phyloP scores from a whole-genome alignment of 2,888 invertebrate species.

The Chloroclysta siterata region DNA sequence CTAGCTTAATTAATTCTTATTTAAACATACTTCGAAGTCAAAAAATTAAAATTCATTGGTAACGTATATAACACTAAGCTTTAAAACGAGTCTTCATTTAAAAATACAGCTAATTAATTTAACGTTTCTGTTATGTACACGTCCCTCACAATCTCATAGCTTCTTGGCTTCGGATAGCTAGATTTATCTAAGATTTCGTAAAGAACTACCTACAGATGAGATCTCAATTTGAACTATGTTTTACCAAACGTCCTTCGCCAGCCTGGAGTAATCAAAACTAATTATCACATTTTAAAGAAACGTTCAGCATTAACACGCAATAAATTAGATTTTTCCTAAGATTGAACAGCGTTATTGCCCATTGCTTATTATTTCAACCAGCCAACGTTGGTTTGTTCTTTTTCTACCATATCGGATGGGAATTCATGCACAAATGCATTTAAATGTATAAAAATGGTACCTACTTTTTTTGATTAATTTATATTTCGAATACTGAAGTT shows the following conservation, averaged over 20 bases:
- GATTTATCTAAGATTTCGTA: conserved; percentile 76
- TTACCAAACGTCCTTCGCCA: conserved; percentile 68
- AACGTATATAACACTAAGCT: conserved; percentile 77
- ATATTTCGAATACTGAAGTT: conserved; percentile 3
- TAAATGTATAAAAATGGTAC: background rate
- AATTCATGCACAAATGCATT: background rate
- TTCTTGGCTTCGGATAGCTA: conserved; percentile 81
- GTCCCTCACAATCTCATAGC: conserved; percentile 70
- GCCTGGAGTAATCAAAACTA: conserved; percentile 70
- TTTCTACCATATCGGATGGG: background rate
- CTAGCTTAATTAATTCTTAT: conserved; percentile 36
- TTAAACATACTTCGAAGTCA: conserved; percentile 60
- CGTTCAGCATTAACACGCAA: conserved; percentile 61
- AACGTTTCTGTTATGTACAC: conserved; percentile 44
- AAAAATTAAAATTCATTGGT: conserved; percentile 79
- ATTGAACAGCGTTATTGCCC: conserved; percentile 51
- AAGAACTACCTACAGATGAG: conserved; percentile 81
- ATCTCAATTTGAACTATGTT: conserved; percentile 83
- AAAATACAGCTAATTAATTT: conserved; percentile 45
- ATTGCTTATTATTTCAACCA: conserved; percentile 49
- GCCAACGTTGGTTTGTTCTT: conserved; percentile 27
- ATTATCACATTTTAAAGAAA: conserved; percentile 77
- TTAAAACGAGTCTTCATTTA: conserved; percentile 69
- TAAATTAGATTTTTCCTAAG: conserved; percentile 55
- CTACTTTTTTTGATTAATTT: background rate